A percentile compares a stretch with the other conserved stretches of the same genome.
Evolutionary conservation across 2,888 invertebrate genomes (phyloP).

Genomic region (Eupithecia dodoneata): DNA sequence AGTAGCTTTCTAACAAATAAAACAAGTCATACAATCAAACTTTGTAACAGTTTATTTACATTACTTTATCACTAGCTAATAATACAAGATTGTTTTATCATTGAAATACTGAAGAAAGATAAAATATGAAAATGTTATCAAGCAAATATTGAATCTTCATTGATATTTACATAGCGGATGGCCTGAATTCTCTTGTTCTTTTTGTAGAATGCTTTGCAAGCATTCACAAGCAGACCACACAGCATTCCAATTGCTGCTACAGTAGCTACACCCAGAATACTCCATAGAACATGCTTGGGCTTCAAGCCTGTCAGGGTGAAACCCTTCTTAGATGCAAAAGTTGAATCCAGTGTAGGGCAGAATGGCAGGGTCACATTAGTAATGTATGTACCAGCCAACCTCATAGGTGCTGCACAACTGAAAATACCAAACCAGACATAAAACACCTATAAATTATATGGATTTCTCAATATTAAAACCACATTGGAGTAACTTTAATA

Average conservation of each 20-base stretch:
- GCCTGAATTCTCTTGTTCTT: constrained; percentile 68
- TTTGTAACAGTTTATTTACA: constrained; percentile 50
- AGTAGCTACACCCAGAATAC: constrained; percentile 73
- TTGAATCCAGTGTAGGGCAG: constrained; percentile 72
- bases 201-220: constrained; percentile 65
- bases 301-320: constrained; percentile 65
- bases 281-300: constrained; percentile 77
- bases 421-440: constrained; percentile 47
- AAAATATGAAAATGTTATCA: constrained; percentile 46
- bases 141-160: constrained; percentile 68
- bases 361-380: constrained; percentile 72
- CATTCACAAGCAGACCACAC: constrained; percentile 69
- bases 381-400: constrained; percentile 68
- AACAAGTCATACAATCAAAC: constrained; percentile 15
- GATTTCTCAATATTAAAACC: constrained; percentile 26
- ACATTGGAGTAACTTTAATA: constrained; percentile 27
- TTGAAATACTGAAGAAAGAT: constrained; percentile 37
- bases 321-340: constrained; percentile 59
- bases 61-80: constrained; percentile 47
- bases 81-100: constrained; percentile 37
- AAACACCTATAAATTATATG: constrained; percentile 29
- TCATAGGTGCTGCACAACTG: constrained; percentile 80
- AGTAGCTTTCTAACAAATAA: constrained; percentile 50
- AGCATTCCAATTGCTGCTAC: constrained; percentile 72
- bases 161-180: constrained; percentile 72